Evolutionary conservation across 2,113 vertebrate genomes (phyloP).

Genomic region (Chaetodon trifascialis): DNA sequence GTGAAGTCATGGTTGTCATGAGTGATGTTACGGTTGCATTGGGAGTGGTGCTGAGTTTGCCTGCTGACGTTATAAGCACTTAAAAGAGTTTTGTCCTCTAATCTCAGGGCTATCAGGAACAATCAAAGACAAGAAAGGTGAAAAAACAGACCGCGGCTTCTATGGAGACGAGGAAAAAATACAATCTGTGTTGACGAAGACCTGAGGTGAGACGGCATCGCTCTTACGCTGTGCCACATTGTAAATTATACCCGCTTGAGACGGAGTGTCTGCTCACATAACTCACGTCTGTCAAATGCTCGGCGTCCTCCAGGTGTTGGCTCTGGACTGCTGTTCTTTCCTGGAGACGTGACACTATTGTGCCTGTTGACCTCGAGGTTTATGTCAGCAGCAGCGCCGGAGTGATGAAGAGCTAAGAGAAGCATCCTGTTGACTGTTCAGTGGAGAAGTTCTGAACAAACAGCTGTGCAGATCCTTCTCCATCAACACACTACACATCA

Average conservation of each 20-base stretch:
- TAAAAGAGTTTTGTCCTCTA: slow-evolving; percentile 52
- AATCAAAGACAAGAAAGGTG: slow-evolving; percentile 22
- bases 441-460: neutral
- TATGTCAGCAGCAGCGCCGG: neutral
- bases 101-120: slow-evolving; percentile 41
- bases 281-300: slow-evolving; percentile 25
- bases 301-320: slow-evolving; percentile 50
- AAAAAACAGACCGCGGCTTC: slow-evolving; percentile 17
- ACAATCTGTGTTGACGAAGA: slow-evolving; percentile 31
- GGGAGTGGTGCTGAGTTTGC: slow-evolving; percentile 25
- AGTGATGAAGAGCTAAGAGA: neutral
- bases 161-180: slow-evolving; percentile 42
- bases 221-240: slow-evolving; percentile 24
- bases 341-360: slow-evolving; percentile 37
- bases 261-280: slow-evolving; percentile 24
- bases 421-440: neutral
- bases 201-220: neutral
- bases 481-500: no score
- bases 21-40: slow-evolving; percentile 49
- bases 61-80: slow-evolving; percentile 22
- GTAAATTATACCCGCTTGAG: slow-evolving; percentile 49
- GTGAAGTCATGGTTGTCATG: slow-evolving; percentile 62
- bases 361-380: neutral
- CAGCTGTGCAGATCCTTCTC: neutral
- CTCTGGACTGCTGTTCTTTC: neutral